Percentiles rank a stretch among this genome's conserved stretches.
Evolutionary conservation across 2,113 vertebrate genomes (phyloP).

Genomic region (Genyomyrus donnyi): DNA sequence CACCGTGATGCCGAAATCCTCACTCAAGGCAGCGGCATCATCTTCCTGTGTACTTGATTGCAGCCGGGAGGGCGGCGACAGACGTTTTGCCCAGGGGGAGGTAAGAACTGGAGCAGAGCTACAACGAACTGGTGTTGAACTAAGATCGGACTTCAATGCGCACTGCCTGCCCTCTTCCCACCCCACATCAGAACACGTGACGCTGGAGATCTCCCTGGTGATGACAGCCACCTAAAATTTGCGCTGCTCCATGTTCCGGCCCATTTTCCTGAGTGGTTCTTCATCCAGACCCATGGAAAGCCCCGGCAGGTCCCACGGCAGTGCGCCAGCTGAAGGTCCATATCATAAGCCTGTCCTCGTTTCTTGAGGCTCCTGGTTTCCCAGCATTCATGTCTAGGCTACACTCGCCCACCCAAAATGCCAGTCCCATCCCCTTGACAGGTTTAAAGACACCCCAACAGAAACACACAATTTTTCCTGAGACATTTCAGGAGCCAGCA

Average conservation of each 20-base stretch:
- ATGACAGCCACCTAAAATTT: not conserved
- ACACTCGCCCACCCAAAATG: not conserved
- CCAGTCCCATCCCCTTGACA: not conserved
- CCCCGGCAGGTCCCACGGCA: not conserved
- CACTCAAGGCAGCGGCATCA: not conserved
- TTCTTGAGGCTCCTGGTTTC: not conserved
- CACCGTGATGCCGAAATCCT: not conserved
- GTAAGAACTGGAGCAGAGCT: not conserved
- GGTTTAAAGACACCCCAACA: not conserved
- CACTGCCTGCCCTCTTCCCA: not conserved
- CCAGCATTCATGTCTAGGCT: not conserved
- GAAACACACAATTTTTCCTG: not conserved
- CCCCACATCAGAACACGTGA: not conserved
- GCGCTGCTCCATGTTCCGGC: not conserved
- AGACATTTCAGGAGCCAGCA: not conserved
- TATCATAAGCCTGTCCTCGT: not conserved
- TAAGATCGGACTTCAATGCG: not conserved
- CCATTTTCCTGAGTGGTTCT: not conserved
- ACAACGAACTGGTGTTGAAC: not conserved
- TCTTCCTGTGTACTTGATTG: not conserved
- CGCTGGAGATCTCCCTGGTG: not conserved
- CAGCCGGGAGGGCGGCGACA: not conserved
- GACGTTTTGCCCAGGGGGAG: not conserved
- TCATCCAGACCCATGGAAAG: not conserved
- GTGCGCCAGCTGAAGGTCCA: not conserved